Conservation (phyloP, 2,888 invertebrate species). For the Thysanoteuthis rhombus region DNA sequence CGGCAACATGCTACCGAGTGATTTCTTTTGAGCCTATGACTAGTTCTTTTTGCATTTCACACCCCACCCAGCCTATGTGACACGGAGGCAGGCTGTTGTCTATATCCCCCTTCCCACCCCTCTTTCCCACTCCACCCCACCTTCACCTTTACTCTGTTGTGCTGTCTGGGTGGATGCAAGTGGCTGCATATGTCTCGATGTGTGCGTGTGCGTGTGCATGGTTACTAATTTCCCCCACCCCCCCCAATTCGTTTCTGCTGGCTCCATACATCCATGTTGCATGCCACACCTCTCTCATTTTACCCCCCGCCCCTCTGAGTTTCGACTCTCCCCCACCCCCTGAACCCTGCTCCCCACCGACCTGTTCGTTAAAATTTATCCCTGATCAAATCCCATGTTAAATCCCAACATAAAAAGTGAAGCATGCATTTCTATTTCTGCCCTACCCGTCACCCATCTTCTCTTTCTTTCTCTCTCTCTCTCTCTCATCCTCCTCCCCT, state of each 20-base stretch:
- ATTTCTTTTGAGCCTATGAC: constrained; percentile 22
- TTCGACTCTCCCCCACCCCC: neutral
- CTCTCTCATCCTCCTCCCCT: neutral
- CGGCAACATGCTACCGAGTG: constrained; percentile 20
- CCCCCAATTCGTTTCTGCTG: neutral
- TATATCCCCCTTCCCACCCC: neutral
- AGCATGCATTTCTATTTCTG: constrained; percentile 12
- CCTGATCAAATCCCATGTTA: neutral
- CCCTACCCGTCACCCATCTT: neutral
- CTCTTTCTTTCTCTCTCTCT: neutral
- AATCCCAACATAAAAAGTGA: neutral
- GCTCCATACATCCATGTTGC: constrained; percentile 23
- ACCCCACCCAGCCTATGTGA: constrained; percentile 18
- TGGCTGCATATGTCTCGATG: neutral
- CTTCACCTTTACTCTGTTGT: too few relatives aligned
- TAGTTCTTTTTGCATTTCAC: constrained; percentile 12
- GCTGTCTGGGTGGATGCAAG: neutral
- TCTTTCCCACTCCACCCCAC: neutral
- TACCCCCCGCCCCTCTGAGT: neutral
- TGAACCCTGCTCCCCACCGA: neutral
- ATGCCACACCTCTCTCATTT: constrained; percentile 21
- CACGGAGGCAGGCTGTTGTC: constrained; percentile 12
- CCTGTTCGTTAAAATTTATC: neutral
- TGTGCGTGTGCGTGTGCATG: neutral
- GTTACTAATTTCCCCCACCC: neutral